phyloP scores from a whole-genome alignment of 2,888 invertebrate species.

The Eristalis intricaria region DNA sequence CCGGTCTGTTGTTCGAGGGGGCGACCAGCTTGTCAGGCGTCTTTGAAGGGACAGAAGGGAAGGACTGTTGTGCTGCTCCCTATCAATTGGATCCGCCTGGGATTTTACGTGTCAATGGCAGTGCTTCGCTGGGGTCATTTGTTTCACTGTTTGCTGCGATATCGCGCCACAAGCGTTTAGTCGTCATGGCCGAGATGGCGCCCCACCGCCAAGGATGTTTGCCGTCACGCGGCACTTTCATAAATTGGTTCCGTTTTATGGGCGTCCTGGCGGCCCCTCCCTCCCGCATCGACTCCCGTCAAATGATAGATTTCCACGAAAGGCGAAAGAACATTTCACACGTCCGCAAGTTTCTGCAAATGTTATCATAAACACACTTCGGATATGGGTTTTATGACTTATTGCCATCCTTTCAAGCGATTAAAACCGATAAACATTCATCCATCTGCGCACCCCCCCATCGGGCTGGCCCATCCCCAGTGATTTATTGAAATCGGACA shows the following conservation, averaged over 20 bases:
- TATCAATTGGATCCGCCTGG: not conserved
- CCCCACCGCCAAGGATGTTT: not conserved
- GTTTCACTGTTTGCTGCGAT: too few relatives aligned
- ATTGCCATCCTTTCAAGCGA: constrained; percentile 53
- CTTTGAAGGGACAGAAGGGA: too few relatives aligned
- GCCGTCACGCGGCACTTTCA: constrained; percentile 35
- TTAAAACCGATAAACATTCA: constrained; percentile 52
- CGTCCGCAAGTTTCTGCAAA: constrained; percentile 52
- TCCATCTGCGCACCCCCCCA: not conserved
- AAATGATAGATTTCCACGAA: not conserved
- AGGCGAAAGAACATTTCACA: constrained; percentile 39
- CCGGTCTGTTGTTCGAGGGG: not conserved
- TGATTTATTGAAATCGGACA: constrained; percentile 70
- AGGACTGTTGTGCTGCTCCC: too few relatives aligned
- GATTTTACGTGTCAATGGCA: not conserved
- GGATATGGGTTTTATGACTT: constrained; percentile 58
- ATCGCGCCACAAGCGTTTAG: not conserved
- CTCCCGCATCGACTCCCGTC: not conserved
- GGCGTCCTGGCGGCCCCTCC: not conserved
- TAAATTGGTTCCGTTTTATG: constrained; percentile 59
- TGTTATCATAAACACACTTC: constrained; percentile 60
- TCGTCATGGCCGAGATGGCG: not conserved
- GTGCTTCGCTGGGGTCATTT: not conserved
- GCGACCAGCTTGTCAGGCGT: too few relatives aligned
- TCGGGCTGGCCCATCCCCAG: constrained; percentile 14